Evolutionary conservation across 2,113 vertebrate genomes (phyloP), one percentile per base, ranked within the genome.

Genomic region (Donacobius atricapilla): DNA sequence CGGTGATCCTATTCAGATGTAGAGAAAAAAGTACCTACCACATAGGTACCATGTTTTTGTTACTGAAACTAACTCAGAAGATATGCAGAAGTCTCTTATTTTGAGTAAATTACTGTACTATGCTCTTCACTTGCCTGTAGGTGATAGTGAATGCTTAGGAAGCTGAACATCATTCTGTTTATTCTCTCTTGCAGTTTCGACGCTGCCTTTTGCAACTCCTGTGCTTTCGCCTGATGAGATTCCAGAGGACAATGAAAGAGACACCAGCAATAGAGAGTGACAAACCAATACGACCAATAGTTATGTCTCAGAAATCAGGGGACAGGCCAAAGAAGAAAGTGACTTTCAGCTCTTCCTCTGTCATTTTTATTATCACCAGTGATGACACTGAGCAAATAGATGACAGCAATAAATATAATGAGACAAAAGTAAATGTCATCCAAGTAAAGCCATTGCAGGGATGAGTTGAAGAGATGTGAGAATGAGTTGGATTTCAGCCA

Each of bases 301-400:
- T 99, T 37, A 88, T 98, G 96, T 98, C 98, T 50, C 97, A 97
- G 51, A 93, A 97, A 57, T 96, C 96, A 33, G 71, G 97, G 37
- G 95, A 98, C 81, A 97, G 98, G 28, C 99, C 98, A 83, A 99
- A 99, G 95, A 99, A 99, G 97, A 99, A 98, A 97, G 98, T 99
- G 94, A 99, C 98, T 72, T 99, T 99, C 92, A 99, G 98, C 94
- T 98, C 98, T 65, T 99, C 99, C 48, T 99, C 99, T 45, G 98
- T 99, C 5, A 98, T 99, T 89, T 99, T 99, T 97, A 98, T 99
- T 93, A 99, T 99, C 89, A 98, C 98, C 90, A 98, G 97, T 86
- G 97, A 99, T 57, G 98, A 99, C 72, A 93, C 98, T 21, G 94
- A 97, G 16, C 97, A 98, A 44, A 85, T 98, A 39, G 98, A 98